Evolutionary conservation across 2,888 invertebrate species (phyloP).

Genomic region (Leptinotarsa haldemani): DNA sequence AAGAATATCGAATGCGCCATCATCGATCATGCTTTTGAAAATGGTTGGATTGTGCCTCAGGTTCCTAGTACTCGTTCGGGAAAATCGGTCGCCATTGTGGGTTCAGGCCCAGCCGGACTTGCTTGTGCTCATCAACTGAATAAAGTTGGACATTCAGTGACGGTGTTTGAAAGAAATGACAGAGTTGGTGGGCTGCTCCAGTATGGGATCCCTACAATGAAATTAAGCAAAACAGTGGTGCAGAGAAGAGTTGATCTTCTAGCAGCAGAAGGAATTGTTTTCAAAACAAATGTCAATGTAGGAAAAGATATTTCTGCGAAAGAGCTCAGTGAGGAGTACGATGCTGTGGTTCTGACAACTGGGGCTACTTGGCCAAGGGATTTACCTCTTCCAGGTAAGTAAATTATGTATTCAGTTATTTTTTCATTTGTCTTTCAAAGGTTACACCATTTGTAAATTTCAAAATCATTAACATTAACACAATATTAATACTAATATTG

Average conservation of each 20-base stretch:
- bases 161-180: constrained; percentile 97
- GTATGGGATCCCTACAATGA: constrained; percentile 99
- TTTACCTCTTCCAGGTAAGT: constrained; percentile 79
- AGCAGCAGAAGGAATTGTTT: constrained; percentile 84
- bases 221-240: constrained; percentile 93
- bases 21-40: constrained; percentile 97
- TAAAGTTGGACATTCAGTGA: constrained; percentile 95
- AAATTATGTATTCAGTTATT: neutral
- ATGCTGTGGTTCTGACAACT: constrained; percentile 90
- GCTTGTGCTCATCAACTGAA: constrained; percentile 98
- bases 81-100: constrained; percentile 74
- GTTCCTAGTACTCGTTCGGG: constrained; percentile 57
- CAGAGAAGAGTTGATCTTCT: constrained; percentile 88
- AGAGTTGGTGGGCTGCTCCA: constrained; percentile 93
- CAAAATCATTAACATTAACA: too few species aligned
- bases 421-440: neutral
- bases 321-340: constrained; percentile 75
- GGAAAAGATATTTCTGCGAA: constrained; percentile 90
- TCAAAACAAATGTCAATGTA: constrained; percentile 90
- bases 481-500: too few species aligned
- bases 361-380: constrained; percentile 98
- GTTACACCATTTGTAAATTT: neutral
- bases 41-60: constrained; percentile 77
- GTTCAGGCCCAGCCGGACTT: constrained; percentile 93
- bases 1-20: constrained; percentile 99